Evolutionary conservation across 2,113 vertebrate species (phyloP), one percentile per base, ranked within the genome.

Genomic region (Climacteris rufus): DNA sequence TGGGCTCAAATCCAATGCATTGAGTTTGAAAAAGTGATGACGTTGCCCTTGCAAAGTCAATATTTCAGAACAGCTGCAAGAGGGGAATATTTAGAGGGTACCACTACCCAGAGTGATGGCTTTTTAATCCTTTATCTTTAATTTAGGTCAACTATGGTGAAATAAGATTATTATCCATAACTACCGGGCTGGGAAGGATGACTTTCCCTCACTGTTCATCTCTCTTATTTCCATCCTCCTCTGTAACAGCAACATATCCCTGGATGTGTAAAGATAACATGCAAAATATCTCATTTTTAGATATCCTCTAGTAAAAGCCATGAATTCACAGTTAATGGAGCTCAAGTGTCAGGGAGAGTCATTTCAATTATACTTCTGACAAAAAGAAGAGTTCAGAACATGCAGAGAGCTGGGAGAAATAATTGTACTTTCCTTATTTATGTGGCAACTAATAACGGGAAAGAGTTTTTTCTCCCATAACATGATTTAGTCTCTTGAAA

Each of bases 361-460:
- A 87, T 85, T 93, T 54, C 89, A 76, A 87, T 94, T 69, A 57
- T 52, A 61, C 13, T 93, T 88, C 65, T 52, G 78, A 87, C 79
- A 92, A 76, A 96, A 93, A 93, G 42, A 68, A 47, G 71, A 54
- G 89, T 87, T 93, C 68, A 78, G 23, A 40, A 42, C 65, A 75
- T 5, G 35, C 37, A 33, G 63, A 28, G 64, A 72, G 72, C 52
- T 57, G 54, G 33, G 75, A 88, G 70, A 71, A 92, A 87, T 87
- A 95, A 95, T 92, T 95, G 30, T 88, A 1, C 37, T 35, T 92
- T 19, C 84, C 45, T 95, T 96, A 96, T 96, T 97, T 97, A 96
- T 90, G 66, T 65, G 87, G 91, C 25, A 91, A 72, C 72, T 83
- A 82, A 72, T 83, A 94, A 93, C 69, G 56, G 54, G 63, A 44